A percentile compares a stretch with the other conserved stretches of the same genome.
Evolutionary conservation across 2,113 vertebrate genomes (phyloP).

Genomic region (Corydoras maculifer): DNA sequence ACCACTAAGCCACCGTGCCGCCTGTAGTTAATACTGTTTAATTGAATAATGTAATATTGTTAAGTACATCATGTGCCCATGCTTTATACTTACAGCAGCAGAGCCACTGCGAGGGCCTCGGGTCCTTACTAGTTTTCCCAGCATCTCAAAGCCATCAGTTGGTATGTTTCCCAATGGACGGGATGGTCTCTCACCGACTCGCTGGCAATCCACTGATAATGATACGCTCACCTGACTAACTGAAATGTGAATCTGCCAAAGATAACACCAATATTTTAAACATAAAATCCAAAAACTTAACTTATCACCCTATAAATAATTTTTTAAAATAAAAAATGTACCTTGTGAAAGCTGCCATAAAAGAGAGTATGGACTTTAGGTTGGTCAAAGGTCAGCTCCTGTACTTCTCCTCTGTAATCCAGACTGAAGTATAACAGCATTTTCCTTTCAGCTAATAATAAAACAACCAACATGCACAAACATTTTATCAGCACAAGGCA

Average conservation of each 20-base stretch:
- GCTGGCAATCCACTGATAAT: constrained; percentile 83
- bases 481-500: too few relatives aligned
- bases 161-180: constrained; percentile 67
- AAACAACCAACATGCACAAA: not conserved
- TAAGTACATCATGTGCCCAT: not conserved
- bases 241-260: constrained; percentile 77
- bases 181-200: constrained; percentile 70
- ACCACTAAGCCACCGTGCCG: too few relatives aligned
- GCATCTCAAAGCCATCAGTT: constrained; percentile 73
- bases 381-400: constrained; percentile 83
- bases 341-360: constrained; percentile 96
- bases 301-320: too few relatives aligned
- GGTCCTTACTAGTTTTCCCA: constrained; percentile 80
- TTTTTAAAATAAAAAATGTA: constrained; percentile 40
- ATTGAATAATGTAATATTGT: too few relatives aligned
- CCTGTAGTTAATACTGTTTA: too few relatives aligned
- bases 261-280: not conserved
- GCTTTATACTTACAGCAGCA: constrained; percentile 57
- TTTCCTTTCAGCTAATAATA: constrained; percentile 70
- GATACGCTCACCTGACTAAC: constrained; percentile 75
- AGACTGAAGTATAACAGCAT: constrained; percentile 83
- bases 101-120: constrained; percentile 81
- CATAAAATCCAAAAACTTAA: not conserved
- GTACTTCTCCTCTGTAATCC: constrained; percentile 77
- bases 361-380: constrained; percentile 82